Evolutionary conservation across 2,888 invertebrate genomes (phyloP).

Genomic region (Hedychridium roseum): DNA sequence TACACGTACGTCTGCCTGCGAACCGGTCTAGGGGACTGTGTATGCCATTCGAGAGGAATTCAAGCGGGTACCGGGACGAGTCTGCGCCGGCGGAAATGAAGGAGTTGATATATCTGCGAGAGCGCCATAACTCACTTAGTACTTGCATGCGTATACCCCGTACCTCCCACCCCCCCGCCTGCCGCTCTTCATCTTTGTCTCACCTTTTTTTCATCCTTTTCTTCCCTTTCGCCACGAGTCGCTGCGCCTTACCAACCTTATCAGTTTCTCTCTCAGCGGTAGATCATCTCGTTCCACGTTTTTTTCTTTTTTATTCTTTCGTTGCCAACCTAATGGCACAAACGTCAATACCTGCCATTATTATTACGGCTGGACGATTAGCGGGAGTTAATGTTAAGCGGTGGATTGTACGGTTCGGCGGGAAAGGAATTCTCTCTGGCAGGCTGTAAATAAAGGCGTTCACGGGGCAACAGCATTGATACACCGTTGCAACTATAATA

Average conservation of each 20-base stretch:
- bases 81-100: conserved; percentile 61
- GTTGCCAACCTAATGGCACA: neutral
- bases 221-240: neutral
- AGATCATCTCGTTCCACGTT: no score
- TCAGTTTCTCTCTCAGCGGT: no score
- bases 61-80: conserved; percentile 41
- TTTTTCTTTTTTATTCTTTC: conserved; percentile 1
- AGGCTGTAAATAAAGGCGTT: no score
- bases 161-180: conserved; percentile 6
- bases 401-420: no score
- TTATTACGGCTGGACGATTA: no score
- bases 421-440: no score
- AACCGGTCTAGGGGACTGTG: conserved; percentile 23
- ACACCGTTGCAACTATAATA: no score
- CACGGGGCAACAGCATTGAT: no score
- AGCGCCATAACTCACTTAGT: conserved; percentile 60
- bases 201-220: conserved; percentile 9
- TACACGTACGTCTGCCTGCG: conserved; percentile 21
- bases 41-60: conserved; percentile 23
- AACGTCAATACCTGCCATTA: no score
- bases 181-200: conserved; percentile 5
- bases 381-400: no score
- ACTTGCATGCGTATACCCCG: conserved; percentile 44
- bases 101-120: conserved; percentile 60
- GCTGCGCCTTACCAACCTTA: no score